phyloP scores from a whole-genome alignment of 2,888 invertebrate genomes.

The Eutolmus rufibarbis region DNA sequence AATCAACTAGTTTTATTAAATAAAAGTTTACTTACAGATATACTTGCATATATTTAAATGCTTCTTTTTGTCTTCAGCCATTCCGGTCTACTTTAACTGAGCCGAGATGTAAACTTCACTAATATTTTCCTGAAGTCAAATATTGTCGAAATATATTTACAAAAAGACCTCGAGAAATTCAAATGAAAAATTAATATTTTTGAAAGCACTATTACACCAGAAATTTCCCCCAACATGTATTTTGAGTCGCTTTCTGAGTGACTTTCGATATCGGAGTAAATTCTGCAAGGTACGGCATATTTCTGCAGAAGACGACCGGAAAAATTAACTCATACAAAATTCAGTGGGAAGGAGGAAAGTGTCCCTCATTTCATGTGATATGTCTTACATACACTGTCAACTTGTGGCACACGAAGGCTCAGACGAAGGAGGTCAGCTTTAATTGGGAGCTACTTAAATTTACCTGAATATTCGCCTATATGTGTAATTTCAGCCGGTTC shows the following conservation, averaged over 20 bases:
- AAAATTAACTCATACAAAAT: background rate
- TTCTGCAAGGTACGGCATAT: background rate
- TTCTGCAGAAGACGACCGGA: background rate
- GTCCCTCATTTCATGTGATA: background rate
- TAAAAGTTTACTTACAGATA: too few relatives aligned
- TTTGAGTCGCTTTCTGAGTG: background rate
- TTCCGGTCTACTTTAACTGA: too few relatives aligned
- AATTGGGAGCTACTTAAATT: background rate
- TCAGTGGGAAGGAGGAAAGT: background rate
- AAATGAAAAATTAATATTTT: background rate
- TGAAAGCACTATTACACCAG: background rate
- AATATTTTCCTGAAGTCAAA: too few relatives aligned
- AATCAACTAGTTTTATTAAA: too few relatives aligned
- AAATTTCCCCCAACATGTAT: background rate
- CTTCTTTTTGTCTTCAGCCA: background rate
- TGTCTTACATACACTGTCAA: background rate
- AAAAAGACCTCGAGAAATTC: background rate
- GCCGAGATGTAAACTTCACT: too few relatives aligned
- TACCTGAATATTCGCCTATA: background rate
- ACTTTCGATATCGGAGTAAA: background rate
- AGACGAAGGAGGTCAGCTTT: conserved; percentile 17
- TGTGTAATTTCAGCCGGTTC: background rate
- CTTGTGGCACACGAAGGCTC: background rate
- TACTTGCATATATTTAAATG: too few relatives aligned
- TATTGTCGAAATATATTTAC: too few relatives aligned